These are phyloP conservation scores for Elachura formosa DNA, from an alignment of 2,113 vertebrate genomes.

Conservation along the genomic window DNA sequence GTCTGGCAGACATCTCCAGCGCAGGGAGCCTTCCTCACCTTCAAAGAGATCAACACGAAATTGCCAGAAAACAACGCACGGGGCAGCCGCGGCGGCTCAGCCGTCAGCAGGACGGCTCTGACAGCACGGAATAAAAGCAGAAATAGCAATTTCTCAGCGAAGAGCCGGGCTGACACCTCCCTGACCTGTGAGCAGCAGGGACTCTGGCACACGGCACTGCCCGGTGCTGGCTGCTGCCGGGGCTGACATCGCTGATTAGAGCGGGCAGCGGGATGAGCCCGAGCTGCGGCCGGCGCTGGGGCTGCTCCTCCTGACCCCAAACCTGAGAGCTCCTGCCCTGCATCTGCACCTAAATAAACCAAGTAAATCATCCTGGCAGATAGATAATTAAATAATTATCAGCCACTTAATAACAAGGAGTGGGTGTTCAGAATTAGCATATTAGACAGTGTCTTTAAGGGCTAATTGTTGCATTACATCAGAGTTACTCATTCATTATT, in stretches of 20 bases:
- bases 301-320: slow-evolving; percentile 67
- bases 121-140: not conserved
- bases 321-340: slow-evolving; percentile 58
- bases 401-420: slow-evolving; percentile 85
- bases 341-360: slow-evolving; percentile 83
- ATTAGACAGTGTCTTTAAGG: slow-evolving; percentile 85
- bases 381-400: slow-evolving; percentile 91
- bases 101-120: slow-evolving; percentile 10
- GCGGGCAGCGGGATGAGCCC: not conserved
- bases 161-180: not conserved
- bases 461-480: slow-evolving; percentile 88
- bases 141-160: not conserved
- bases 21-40: not conserved
- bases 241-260: slow-evolving; percentile 42
- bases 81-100: not conserved
- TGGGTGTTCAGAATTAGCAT: slow-evolving; percentile 83
- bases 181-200: not conserved
- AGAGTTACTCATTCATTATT: slow-evolving; percentile 87
- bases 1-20: not conserved
- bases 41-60: not conserved
- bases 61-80: not conserved
- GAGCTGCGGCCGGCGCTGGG: not conserved
- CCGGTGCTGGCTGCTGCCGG: not conserved
- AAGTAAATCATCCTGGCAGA: slow-evolving; percentile 86
- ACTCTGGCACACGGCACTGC: not conserved